Base-by-base conservation (phyloP, 2,888 invertebrate genomes). In the Trissonchulus sp. region DNA sequence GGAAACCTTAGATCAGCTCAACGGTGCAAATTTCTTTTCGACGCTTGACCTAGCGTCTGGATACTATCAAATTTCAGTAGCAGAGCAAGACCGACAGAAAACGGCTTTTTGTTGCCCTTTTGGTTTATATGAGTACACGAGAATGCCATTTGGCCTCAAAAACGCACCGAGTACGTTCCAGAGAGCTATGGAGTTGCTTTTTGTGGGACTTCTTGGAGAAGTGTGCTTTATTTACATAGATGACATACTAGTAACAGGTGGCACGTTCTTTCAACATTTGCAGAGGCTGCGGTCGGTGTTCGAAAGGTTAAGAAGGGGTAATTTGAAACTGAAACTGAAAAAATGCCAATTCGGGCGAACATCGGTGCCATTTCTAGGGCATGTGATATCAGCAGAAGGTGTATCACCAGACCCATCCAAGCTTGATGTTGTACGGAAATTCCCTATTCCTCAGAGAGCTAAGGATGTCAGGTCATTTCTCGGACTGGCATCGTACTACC, bases 401-500 rank as follows among this genome's bases (percentile, higher is more conserved):
- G n/a, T 72, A 15, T 3, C n/a, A 3, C 48, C 62, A 2, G n/a
- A 60, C 48, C 72, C 72, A 2, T 2, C 2, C 48, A 72, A 72
- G 33, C 8, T 72, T 15, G 3, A 48, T 2, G 72, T 30, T 15
- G 60, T 72, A 30, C 2, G n/a, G 2, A 31, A 72, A 2, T 48
- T n/a, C 8, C n/a, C 37, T 2, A 60, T 30, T 60, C 72, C 72
- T 3, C 2, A 60, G 2, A 62, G 3, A 3, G 72, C 33, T 3
- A 72, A 38, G 30, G 48, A 48, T n/a, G n/a, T 72, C 3, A 18
- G 33, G 23, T 8, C 68, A 1, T 83, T 84, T 63, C n/a, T 85
- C 0, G 83, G 83, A 1, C 48, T 82, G 36, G 79, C 78, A 2
- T 79, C 79, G 0, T 85, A 81, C 81, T 85, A 83, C 76, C 31